Evolutionary conservation across 2,797 vertebrate genomes (phyloP), one percentile per base, ranked within the genome.

Genomic region (Austrolebias charrua): DNA sequence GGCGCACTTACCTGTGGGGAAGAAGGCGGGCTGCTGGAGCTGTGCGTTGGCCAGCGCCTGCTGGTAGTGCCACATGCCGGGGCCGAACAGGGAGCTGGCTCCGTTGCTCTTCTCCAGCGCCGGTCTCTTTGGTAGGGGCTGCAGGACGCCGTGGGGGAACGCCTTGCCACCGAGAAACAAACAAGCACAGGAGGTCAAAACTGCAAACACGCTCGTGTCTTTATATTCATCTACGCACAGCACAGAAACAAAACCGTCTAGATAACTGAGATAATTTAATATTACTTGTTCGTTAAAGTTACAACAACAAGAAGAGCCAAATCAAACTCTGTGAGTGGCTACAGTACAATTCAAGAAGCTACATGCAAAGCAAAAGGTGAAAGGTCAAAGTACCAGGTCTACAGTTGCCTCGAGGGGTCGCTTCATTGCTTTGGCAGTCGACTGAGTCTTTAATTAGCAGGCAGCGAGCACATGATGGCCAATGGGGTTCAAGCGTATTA

Each of bases 401-500:
- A 94, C 90, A 92, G 93, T 90, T 91, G 93, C 91, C 91, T 99
- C 98, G 96, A 99, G 96, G 98, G 98, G 96, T 98, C 98, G 98
- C 97, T 99, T 99, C 98, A 99, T 97, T 97, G 96, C 97, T 99
- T 99, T 99, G 96, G 96, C 96, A 98, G 97, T 98, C 96, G 98
- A 99, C 96, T 98, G 98, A 98, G 96, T 99, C 98, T 99, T 98
- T 98, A 94, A 98, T 95, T 97, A 98, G 97, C 96, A 97, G 96
- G 96, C 96, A 98, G 97, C 95, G 96, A 99, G 96, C 96, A 98
- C 97, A 99, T 98, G 98, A 99, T 98, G 96, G 96, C 98, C 97
- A 99, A 99, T 99, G 98, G 97, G 96, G 95, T 95, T 99, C 97
- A 99, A 99, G 98, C 97, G 97, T 98, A 98, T 98, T 99, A 99